These are phyloP conservation scores for Willisornis vidua DNA, from an alignment of 2,113 vertebrate species.

Conservation along the genomic window DNA sequence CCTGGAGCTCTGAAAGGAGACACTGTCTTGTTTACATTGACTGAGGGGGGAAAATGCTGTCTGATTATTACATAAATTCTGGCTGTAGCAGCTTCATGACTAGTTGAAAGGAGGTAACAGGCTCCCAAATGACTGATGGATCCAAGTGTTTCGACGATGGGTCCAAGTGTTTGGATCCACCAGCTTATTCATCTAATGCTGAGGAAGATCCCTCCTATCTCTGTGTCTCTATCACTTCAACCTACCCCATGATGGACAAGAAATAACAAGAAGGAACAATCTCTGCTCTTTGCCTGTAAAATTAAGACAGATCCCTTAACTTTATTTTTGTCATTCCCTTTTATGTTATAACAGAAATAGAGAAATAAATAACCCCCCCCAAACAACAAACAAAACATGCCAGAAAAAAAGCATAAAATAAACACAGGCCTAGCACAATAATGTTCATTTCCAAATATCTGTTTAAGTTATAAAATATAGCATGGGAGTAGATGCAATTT, in stretches of 20 bases:
- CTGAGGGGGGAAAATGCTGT: background rate
- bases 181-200: background rate
- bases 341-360: background rate
- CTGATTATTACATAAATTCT: slow-evolving; percentile 52
- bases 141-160: background rate
- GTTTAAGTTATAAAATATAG: background rate
- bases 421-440: background rate
- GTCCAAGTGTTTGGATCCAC: background rate
- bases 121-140: slow-evolving; percentile 35
- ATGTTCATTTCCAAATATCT: background rate
- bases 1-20: slow-evolving; percentile 42
- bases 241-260: background rate
- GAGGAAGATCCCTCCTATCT: background rate
- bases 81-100: slow-evolving; percentile 42
- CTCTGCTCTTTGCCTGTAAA: background rate
- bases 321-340: background rate
- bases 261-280: background rate
- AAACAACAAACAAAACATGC: background rate
- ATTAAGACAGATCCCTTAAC: background rate
- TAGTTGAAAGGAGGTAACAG: slow-evolving; percentile 33
- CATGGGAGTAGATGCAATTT: background rate
- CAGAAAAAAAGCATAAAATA: background rate
- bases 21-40: slow-evolving; percentile 37
- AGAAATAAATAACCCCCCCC: background rate
- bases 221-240: background rate